phyloP scores from a whole-genome alignment of 2,113 vertebrate genomes.

The Pomatostomus ruficeps region DNA sequence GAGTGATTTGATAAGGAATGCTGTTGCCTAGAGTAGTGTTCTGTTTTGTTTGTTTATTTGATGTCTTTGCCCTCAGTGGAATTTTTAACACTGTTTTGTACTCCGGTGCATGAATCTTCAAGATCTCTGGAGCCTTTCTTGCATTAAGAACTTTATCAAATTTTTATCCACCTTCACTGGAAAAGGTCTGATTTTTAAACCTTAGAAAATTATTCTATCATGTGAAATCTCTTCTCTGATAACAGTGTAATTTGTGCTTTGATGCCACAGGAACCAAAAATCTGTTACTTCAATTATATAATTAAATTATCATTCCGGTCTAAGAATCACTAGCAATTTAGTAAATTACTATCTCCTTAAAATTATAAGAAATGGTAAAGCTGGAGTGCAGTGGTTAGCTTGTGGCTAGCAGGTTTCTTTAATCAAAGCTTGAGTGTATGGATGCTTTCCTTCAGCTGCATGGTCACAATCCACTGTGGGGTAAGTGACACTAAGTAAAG shows the following conservation, averaged over 20 bases:
- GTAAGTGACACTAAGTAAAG: not conserved
- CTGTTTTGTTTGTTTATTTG: not conserved
- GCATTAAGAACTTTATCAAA: not conserved
- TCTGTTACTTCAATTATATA: not conserved
- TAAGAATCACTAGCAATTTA: not conserved
- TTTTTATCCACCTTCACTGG: not conserved
- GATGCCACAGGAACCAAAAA: not conserved
- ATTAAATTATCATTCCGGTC: not conserved
- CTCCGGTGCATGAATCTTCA: not conserved
- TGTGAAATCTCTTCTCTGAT: not conserved
- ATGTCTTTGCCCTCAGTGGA: not conserved
- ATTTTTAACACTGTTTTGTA: not conserved
- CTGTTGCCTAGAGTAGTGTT: not conserved
- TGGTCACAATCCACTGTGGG: not conserved
- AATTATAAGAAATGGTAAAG: not conserved
- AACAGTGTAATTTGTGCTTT: not conserved
- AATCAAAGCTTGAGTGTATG: not conserved
- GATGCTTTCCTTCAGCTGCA: not conserved
- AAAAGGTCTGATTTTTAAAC: not conserved
- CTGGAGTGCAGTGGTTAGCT: not conserved
- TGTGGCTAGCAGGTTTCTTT: not conserved
- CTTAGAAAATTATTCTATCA: not conserved
- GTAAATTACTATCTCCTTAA: not conserved
- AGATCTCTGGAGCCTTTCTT: not conserved
- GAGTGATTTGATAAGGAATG: not conserved